Evolutionary conservation across 2,888 invertebrate genomes (phyloP).

Genomic region (Cerceris rybyensis): DNA sequence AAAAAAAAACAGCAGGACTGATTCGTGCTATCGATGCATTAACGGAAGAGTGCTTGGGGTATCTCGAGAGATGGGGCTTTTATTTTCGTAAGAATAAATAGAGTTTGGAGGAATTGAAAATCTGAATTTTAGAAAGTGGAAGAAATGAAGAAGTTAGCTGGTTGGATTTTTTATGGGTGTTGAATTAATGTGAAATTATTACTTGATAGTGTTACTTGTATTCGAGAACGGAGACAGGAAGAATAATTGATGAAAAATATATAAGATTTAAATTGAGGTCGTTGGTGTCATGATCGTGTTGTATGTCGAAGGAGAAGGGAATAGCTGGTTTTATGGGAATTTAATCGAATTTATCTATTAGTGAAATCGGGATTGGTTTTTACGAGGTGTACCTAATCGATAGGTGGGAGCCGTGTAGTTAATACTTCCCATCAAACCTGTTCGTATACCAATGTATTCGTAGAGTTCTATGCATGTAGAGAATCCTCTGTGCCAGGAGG

Average conservation of each 20-base stretch:
- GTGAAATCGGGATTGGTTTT: slow-evolving; percentile 68
- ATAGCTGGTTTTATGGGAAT: slow-evolving; percentile 33
- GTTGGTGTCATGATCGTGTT: neutral
- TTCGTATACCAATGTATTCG: slow-evolving; percentile 47
- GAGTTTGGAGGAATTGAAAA: no score
- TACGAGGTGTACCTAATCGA: slow-evolving; percentile 72
- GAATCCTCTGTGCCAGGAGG: slow-evolving; percentile 47
- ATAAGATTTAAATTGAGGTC: neutral
- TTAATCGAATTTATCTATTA: slow-evolving; percentile 65
- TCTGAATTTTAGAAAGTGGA: no score
- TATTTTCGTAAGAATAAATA: no score
- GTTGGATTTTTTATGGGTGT: no score
- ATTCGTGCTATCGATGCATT: no score
- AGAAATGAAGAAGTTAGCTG: no score
- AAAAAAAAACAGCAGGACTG: no score
- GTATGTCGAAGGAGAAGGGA: slow-evolving; percentile 9
- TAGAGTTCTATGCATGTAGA: slow-evolving; percentile 1
- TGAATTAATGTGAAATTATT: no score
- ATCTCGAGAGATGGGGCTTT: no score
- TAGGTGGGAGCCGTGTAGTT: slow-evolving; percentile 55
- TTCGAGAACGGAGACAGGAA: no score
- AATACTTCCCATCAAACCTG: slow-evolving; percentile 72
- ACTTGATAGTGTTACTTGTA: no score
- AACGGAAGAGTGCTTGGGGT: no score
- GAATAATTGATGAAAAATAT: neutral